Conservation (phyloP, 2,797 vertebrate species). For the Jordanella pulchra region DNA sequence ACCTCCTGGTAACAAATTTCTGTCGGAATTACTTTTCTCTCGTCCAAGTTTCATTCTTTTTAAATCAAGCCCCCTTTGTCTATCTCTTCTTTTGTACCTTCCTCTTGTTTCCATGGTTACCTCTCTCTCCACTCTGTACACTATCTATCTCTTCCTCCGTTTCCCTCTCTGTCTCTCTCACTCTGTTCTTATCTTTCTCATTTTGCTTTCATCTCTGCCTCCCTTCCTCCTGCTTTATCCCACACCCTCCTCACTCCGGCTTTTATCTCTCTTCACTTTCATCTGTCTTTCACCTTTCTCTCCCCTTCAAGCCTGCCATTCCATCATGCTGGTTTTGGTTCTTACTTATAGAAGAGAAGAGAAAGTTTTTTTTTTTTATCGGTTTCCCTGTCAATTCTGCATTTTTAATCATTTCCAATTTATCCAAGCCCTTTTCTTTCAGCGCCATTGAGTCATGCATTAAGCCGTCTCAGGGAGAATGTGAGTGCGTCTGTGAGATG, state of each 20-base stretch:
- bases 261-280: slow-evolving; percentile 90
- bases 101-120: slow-evolving; percentile 89
- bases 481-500: slow-evolving; percentile 50
- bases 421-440: slow-evolving; percentile 72
- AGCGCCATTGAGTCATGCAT: slow-evolving; percentile 74
- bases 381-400: slow-evolving; percentile 82
- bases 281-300: slow-evolving; percentile 90
- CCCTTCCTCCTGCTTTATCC: slow-evolving; percentile 88
- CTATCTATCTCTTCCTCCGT: slow-evolving; percentile 87
- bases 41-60: slow-evolving; percentile 86
- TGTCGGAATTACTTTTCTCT: slow-evolving; percentile 85
- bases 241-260: slow-evolving; percentile 85
- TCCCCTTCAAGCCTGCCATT: slow-evolving; percentile 88
- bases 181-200: slow-evolving; percentile 90
- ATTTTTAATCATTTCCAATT: slow-evolving; percentile 84
- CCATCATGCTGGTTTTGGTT: slow-evolving; percentile 84
- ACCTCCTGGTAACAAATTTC: slow-evolving; percentile 83
- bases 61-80: slow-evolving; percentile 86
- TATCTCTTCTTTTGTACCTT: slow-evolving; percentile 88
- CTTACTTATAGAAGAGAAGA: slow-evolving; percentile 78
- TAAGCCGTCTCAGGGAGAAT: slow-evolving; percentile 71
- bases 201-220: slow-evolving; percentile 89
- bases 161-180: slow-evolving; percentile 86
- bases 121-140: slow-evolving; percentile 85
- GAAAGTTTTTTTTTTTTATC: slow-evolving; percentile 76